Evolutionary conservation across 2,113 vertebrate species (phyloP), one percentile per base, ranked within the genome.

Genomic region (Gila orcuttii): DNA sequence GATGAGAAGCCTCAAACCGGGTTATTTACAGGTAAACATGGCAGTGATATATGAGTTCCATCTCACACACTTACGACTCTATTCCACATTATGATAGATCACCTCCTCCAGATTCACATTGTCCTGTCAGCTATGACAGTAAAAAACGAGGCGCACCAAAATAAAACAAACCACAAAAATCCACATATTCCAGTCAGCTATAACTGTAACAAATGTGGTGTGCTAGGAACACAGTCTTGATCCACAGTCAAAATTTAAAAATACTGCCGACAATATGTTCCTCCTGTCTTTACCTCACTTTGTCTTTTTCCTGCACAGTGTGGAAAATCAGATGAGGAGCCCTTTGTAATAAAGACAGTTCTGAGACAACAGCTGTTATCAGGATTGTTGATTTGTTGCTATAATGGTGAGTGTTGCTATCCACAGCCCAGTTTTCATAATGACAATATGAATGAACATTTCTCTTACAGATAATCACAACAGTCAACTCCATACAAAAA

Each of bases 41-140:
- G 86, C 86, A 77, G 79, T 90, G 89, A 92, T 91, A 83, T 84
- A 92, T 81, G 90, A 87, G 84, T 76, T 87, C 89, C 86, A 87
- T 88, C 88, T 86, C 84, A 52, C 52, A 88, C 87, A 90, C 87
- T 91, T 88, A 87, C 79, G 75, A 84, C 85, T 87, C 77, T 85
- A 55, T 87, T 73, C 71, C 57, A 60, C 79, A 87, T 76, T 77
- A 21, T 86, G 79, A 76, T 88, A 73, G 90, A 87, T 89, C 86
- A 87, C 86, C 71, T 88, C 50, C 84, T 55, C 60, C 59, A 82
- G 71, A 89, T 86, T 77, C 83, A 68, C 83, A 87, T 47, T 88
- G 84, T 87, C 81, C 76, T 86, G 86, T 87, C 85, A 84, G 50
- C 87, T 74, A 83, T 75, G 55, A 83, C 79, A 85, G 85, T 86